Evolutionary conservation across 2,113 vertebrate genomes (phyloP).

Genomic region (Fulmarus glacialis): DNA sequence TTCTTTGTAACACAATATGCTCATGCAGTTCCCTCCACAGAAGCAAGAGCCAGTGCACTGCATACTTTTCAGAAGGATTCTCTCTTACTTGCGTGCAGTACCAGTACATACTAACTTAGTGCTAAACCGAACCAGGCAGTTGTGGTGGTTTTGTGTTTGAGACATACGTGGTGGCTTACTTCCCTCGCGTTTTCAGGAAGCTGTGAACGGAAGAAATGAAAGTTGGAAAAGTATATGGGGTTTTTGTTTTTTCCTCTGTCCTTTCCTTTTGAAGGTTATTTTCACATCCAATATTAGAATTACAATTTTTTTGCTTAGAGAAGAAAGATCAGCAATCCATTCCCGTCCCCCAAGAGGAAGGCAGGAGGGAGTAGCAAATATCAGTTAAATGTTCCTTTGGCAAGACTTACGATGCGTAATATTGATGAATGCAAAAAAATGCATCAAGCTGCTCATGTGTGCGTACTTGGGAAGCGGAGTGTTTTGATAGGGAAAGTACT

Average conservation of each 20-base stretch:
- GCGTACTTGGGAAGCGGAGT: background rate
- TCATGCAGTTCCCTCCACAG: background rate
- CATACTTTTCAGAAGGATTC: background rate
- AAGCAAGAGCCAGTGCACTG: background rate
- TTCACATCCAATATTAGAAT: background rate
- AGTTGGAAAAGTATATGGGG: fast-evolving
- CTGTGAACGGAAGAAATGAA: background rate
- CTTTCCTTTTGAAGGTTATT: background rate
- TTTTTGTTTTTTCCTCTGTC: background rate
- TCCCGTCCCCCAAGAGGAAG: fast-evolving
- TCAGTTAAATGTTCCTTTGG: background rate
- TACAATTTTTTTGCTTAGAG: background rate
- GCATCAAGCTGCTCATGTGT: background rate
- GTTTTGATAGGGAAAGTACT: background rate
- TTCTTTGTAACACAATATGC: background rate
- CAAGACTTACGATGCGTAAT: background rate
- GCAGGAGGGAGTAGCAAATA: background rate
- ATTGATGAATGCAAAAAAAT: background rate
- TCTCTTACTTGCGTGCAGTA: background rate
- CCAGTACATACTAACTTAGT: background rate
- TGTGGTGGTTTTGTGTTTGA: fast-evolving
- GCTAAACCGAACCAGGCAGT: background rate
- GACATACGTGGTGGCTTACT: fast-evolving
- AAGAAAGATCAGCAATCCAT: background rate
- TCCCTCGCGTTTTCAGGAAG: background rate